Percentiles rank a stretch among this genome's conserved stretches.
phyloP scores from a whole-genome alignment of 2,113 vertebrate species.

The Protobothrops mucrosquamatus region DNA sequence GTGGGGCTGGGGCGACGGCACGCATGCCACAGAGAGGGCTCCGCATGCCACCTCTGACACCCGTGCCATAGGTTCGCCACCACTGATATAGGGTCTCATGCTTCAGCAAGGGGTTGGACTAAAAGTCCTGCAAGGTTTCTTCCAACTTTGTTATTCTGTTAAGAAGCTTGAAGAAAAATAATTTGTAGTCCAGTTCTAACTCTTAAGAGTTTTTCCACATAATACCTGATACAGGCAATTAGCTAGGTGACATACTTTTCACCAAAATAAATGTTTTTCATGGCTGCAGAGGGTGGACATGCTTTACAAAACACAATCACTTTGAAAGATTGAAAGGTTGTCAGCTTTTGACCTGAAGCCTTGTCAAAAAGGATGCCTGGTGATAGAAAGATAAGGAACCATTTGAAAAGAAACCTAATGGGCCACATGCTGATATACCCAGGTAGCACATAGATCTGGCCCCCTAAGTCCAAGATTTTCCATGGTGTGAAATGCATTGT shows the following conservation, averaged over 20 bases:
- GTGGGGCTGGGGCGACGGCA: too few relatives aligned
- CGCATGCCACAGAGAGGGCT: too few relatives aligned
- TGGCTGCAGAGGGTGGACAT: background rate
- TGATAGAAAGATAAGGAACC: background rate
- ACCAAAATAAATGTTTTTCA: background rate
- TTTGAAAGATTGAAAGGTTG: background rate
- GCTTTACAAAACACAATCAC: background rate
- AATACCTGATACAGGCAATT: background rate
- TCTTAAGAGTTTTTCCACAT: background rate
- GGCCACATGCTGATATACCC: background rate
- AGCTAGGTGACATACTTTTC: background rate
- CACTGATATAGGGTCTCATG: too few relatives aligned
- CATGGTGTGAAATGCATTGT: background rate
- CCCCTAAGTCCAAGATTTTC: background rate
- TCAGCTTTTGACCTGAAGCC: background rate
- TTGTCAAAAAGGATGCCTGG: background rate
- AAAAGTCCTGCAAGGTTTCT: too few relatives aligned
- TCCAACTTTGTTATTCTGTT: too few relatives aligned
- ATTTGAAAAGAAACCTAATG: background rate
- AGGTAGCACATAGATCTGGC: background rate
- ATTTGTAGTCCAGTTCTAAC: background rate
- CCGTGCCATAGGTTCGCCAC: too few relatives aligned
- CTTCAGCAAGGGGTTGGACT: too few relatives aligned
- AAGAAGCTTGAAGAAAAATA: background rate
- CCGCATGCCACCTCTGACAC: too few relatives aligned